These are phyloP conservation scores for Epizoanthus fatuus DNA, from an alignment of 92 coral and sea anemone genomes.

Conservation along the genomic window DNA sequence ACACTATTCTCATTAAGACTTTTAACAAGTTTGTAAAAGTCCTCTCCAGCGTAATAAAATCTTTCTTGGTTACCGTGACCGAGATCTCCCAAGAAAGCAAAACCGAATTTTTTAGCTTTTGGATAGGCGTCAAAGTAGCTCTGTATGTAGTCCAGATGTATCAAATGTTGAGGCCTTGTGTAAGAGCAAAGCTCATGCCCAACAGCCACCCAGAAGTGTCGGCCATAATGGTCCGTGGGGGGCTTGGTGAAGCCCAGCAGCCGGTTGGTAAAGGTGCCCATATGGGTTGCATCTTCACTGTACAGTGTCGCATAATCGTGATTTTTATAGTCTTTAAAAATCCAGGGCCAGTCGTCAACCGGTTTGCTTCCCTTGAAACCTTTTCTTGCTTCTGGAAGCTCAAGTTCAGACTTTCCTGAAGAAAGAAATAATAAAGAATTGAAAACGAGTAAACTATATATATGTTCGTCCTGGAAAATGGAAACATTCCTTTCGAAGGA, in stretches of 20 bases:
- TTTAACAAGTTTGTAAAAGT: conserved; percentile 5
- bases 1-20: conserved; percentile 19
- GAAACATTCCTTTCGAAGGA: no score
- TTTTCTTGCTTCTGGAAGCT: conserved; percentile 57
- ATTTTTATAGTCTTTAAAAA: conserved; percentile 44
- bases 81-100: conserved; percentile 49
- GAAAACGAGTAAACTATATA: no score
- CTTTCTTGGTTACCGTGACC: conserved; percentile 25
- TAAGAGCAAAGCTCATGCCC: conserved; percentile 44
- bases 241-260: conserved; percentile 53
- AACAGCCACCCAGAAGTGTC: conserved; percentile 53
- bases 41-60: conserved; percentile 6
- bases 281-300: conserved; percentile 53
- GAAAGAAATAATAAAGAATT: background rate
- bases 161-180: conserved; percentile 51
- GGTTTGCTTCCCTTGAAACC: conserved; percentile 53
- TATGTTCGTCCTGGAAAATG: no score
- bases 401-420: conserved; percentile 30
- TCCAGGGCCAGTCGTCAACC: conserved; percentile 66
- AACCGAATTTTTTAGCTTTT: conserved; percentile 45
- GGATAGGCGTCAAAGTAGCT: conserved; percentile 51
- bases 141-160: conserved; percentile 43
- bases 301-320: conserved; percentile 55
- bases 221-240: conserved; percentile 59
- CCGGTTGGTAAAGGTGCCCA: conserved; percentile 57